Base-by-base conservation (phyloP, 2,113 vertebrate genomes). In the Lycaon pictus region DNA sequence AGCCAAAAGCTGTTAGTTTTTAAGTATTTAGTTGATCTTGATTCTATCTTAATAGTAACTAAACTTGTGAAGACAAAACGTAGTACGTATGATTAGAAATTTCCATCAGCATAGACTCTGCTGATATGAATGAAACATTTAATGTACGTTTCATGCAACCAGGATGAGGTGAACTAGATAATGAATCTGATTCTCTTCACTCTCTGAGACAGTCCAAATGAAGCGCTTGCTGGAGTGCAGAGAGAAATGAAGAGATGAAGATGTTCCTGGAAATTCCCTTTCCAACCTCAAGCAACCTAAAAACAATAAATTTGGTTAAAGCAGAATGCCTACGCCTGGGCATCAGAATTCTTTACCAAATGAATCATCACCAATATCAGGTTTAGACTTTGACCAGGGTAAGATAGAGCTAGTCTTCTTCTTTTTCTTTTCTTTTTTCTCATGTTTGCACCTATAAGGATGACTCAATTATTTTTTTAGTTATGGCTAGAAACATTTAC, bases 171-270 rank as follows among this genome's bases (percentile, higher is more conserved):
- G 13, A 95, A 23, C 25, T 60, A 62, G 23, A 20, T 29, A 11
- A 58, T 23, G 32, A 10, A 11, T 53, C 15, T 55, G 43, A 53
- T 22, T 92, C 15, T 74, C 29, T 85, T 56, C 1, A 11, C 4
- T 92, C 22, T 62, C 9, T 25, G 51, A 92, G 37, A 53, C 1
- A 62, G 13, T 1, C 53, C 29, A 53, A 55, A 48, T 62, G n/a
- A 43, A 11, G 25, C 4, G 1, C 1, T 80, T 74, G 48, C 60
- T 2, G 7, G 77, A 71, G 32, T 60, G 35, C 19, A 82, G 2
- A 15, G 20, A 51, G 25, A 90, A 60, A 82, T 20, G 58, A 72
- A 97, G n/a, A 95, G 55, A 80, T 20, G n/a, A 90, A 29, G 32
- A 27, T n/a, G 3, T 3, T 35, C 7, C 29, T 37, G 25, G 37